These are phyloP conservation scores for Schizopygopsis pylzovi DNA, from an alignment of 2,797 vertebrate genomes.

Conservation along the genomic window DNA sequence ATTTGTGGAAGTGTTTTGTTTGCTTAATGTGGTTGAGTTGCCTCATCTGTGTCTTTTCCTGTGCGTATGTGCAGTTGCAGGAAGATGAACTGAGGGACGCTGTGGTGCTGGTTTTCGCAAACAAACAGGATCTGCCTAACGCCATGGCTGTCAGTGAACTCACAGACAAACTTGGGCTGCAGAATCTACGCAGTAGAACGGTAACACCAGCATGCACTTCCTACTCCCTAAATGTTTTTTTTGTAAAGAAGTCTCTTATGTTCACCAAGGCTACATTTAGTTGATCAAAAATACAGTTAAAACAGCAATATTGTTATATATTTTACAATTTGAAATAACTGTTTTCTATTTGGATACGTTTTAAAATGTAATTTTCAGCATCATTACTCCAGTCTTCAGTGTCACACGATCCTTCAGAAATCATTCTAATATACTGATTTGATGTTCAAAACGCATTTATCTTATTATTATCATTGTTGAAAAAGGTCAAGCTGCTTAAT, in stretches of 20 bases:
- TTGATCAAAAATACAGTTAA: neutral
- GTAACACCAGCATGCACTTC: conserved; percentile 61
- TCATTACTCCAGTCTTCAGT: neutral
- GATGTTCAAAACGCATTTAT: neutral
- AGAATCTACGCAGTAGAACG: conserved; percentile 78
- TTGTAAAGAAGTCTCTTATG: neutral
- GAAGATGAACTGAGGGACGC: conserved; percentile 89
- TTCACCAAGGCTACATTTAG: neutral
- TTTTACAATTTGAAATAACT: neutral
- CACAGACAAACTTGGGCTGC: conserved; percentile 83
- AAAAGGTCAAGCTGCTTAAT: neutral
- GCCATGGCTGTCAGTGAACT: conserved; percentile 85
- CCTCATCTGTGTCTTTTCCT: conserved; percentile 29
- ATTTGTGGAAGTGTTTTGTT: conserved; percentile 10
- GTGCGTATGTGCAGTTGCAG: conserved; percentile 71
- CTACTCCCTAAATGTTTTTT: neutral
- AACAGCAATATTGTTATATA: neutral
- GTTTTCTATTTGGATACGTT: neutral
- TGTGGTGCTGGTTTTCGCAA: conserved; percentile 86
- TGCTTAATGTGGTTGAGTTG: conserved; percentile 29
- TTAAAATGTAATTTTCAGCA: neutral
- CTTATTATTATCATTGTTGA: neutral
- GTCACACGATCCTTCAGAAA: neutral
- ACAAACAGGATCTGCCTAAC: conserved; percentile 93
- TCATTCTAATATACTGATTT: neutral